A percentile compares a stretch with the other conserved stretches of the same genome.
Evolutionary conservation across 2,113 vertebrate species (phyloP).

Genomic region (Aegotheles bennettii): DNA sequence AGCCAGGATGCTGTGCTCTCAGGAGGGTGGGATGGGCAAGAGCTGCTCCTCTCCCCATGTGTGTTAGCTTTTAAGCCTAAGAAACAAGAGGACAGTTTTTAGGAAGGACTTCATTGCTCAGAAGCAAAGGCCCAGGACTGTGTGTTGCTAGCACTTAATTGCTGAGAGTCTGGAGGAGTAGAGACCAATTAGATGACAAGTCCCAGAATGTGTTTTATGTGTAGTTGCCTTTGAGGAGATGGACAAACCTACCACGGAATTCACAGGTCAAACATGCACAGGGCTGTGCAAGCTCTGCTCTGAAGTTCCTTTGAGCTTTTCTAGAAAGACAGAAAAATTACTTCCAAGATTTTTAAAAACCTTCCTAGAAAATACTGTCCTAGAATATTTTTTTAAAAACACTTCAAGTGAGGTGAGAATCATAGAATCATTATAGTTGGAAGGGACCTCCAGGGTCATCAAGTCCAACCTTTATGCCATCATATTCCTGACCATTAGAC

Average conservation of each 20-base stretch:
- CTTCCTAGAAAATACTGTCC: background rate
- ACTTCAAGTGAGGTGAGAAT: too few species aligned
- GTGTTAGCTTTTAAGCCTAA: background rate
- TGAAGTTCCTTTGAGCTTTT: background rate
- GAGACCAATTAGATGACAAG: background rate
- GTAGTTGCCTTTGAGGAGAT: background rate
- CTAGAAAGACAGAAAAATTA: background rate
- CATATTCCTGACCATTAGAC: too few species aligned
- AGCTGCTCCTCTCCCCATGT: fast-evolving
- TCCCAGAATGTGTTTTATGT: background rate
- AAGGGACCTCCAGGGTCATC: too few species aligned
- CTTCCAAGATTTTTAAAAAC: background rate
- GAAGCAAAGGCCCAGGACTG: background rate
- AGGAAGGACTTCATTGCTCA: background rate
- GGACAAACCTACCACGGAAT: background rate
- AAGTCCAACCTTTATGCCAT: too few species aligned
- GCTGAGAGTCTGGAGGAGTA: background rate
- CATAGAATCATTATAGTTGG: too few species aligned
- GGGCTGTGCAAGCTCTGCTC: fast-evolving
- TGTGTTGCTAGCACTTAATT: background rate
- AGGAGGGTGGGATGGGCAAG: background rate
- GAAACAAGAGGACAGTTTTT: background rate
- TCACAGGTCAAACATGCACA: fast-evolving
- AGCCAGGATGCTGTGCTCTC: background rate
- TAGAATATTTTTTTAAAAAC: background rate